Evolutionary conservation across 2,797 vertebrate species (phyloP), one percentile per base, ranked within the genome.

Genomic region (Cottoperca gobio): DNA sequence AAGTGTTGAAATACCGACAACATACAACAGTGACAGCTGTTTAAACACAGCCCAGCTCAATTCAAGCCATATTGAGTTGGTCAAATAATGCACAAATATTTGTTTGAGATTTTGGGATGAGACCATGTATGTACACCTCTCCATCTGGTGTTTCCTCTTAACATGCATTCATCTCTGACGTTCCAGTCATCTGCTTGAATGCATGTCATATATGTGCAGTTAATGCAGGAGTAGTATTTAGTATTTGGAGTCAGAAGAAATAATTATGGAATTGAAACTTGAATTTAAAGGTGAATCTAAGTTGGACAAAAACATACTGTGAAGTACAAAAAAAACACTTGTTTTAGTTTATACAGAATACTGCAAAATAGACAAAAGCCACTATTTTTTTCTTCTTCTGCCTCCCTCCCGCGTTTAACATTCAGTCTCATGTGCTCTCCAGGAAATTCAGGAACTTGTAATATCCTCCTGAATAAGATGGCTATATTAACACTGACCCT

Each of bases 61-160:
- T 31, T 45, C 4, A 37, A 33, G 68, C 39, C 48, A 67, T 53
- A 65, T 35, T 48, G 50, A 63, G 48, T 2, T 17, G 13, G 28
- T 78, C 39, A 71, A 68, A 75, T 45, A 48, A 69, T 33, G 17
- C 46, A 60, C 59, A 75, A 73, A 83, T 82, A 84, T 76, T 71
- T 83, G 70, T 62, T 49, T 3, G 3, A 40, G 58, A 64, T 59
- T 68, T 55, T 50, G 9, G 57, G 46, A 39, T 21, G 43, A 59
- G 63, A 53, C 42, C 40, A 62, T 52, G 7, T 10, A 8, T 70
- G 63, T 63, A 43, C 57, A 14, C 13, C 17, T 45, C 57, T 73
- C 70, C 49, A 33, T 61, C 68, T 64, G 42, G 6, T 39, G 24
- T 21, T 23, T 17, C 6, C n/a, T 64, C 6, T 13, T 55, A 26